These are phyloP conservation scores for Hymenochirus boettgeri DNA, from an alignment of 2,113 vertebrate species.

Conservation along the genomic window DNA sequence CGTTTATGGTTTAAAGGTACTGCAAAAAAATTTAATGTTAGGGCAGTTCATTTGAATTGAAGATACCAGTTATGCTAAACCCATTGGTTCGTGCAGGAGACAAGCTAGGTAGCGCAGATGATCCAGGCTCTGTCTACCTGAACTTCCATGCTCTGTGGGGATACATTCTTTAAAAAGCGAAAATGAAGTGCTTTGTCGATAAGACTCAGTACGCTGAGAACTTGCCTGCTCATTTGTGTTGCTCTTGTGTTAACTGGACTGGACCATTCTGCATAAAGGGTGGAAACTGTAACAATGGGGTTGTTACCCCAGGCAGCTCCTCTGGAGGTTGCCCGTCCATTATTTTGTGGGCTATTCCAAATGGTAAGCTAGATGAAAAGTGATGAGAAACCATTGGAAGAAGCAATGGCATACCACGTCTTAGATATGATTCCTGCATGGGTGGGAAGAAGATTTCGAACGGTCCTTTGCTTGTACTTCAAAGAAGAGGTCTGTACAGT, in stretches of 20 bases:
- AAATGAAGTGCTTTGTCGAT: constrained; percentile 43
- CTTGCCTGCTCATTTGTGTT: constrained; percentile 35
- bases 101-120: constrained; percentile 46
- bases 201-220: constrained; percentile 45
- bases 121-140: constrained; percentile 44
- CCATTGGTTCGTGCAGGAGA: constrained; percentile 46
- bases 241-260: constrained; percentile 4
- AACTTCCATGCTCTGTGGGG: constrained; percentile 40
- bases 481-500: constrained; percentile 47
- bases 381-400: constrained; percentile 38
- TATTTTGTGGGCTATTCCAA: constrained; percentile 33
- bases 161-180: constrained; percentile 39
- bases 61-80: constrained; percentile 14
- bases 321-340: constrained; percentile 20
- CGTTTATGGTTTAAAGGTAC: too few species aligned
- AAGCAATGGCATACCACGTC: constrained; percentile 36
- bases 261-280: constrained; percentile 23
- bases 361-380: constrained; percentile 34
- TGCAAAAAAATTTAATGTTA: too few species aligned
- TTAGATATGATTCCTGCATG: constrained; percentile 21
- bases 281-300: constrained; percentile 16
- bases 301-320: not conserved
- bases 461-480: constrained; percentile 40
- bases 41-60: too few species aligned
- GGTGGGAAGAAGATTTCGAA: not conserved